Evolutionary conservation across 2,113 vertebrate species (phyloP).

Genomic region (Agapornis roseicollis): DNA sequence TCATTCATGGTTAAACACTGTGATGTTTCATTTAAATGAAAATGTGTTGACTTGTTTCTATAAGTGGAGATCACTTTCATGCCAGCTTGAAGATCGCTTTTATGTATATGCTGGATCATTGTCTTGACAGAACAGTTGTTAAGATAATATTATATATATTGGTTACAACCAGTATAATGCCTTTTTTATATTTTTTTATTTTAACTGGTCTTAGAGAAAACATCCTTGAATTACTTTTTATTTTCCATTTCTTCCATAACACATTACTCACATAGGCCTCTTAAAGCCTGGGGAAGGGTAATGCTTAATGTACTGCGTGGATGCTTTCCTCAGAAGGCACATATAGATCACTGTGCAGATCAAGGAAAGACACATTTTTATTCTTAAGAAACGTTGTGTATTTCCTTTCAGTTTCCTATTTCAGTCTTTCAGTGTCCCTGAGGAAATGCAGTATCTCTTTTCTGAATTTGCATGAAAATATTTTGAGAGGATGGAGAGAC

Average conservation of each 20-base stretch:
- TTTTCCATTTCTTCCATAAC: background rate
- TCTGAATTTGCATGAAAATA: slow-evolving; percentile 40
- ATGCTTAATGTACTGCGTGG: background rate
- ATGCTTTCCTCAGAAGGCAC: background rate
- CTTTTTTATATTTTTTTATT: background rate
- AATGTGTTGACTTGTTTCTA: background rate
- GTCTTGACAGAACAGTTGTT: background rate
- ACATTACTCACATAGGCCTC: background rate
- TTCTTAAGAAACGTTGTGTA: background rate
- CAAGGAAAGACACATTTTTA: background rate
- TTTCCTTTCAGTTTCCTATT: background rate
- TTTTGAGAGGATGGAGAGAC: slow-evolving; percentile 14
- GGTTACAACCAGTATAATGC: background rate
- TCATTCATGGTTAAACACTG: background rate
- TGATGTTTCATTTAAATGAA: background rate
- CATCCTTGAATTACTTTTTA: background rate
- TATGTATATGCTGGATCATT: background rate
- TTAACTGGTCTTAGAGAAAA: background rate
- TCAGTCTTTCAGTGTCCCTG: background rate
- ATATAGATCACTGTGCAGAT: slow-evolving; percentile 2
- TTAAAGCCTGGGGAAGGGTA: slow-evolving; percentile 5
- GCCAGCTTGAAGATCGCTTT: background rate
- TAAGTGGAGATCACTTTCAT: background rate
- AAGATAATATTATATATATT: background rate
- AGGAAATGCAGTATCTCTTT: background rate